Evolutionary conservation across 2,113 vertebrate species (phyloP).

Genomic region (Phasianus colchicus): DNA sequence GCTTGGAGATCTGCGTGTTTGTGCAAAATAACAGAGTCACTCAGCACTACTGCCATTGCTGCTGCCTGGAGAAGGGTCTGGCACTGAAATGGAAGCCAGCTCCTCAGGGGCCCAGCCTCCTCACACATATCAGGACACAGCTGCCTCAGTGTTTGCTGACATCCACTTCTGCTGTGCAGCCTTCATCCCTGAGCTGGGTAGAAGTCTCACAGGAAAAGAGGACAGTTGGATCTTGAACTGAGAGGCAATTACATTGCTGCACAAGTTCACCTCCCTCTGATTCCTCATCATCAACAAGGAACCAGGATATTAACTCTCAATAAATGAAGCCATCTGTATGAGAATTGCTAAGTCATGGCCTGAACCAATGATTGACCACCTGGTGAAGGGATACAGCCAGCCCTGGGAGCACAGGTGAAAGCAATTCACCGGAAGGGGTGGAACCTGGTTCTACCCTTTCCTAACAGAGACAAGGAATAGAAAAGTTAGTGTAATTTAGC

Average conservation of each 20-base stretch:
- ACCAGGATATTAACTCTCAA: conserved; percentile 23
- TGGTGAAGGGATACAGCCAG: too few relatives aligned
- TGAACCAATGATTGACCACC: too few relatives aligned
- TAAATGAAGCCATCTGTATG: not conserved
- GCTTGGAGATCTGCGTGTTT: not conserved
- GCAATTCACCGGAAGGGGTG: too few relatives aligned
- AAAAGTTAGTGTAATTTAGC: not conserved
- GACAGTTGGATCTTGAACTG: not conserved
- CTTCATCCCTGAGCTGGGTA: accelerated
- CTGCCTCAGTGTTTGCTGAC: not conserved
- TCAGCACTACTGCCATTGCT: not conserved
- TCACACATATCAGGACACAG: not conserved
- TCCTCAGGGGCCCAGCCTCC: not conserved
- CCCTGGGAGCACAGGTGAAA: too few relatives aligned
- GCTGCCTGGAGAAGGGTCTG: not conserved
- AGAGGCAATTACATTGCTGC: not conserved
- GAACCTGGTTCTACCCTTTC: too few relatives aligned
- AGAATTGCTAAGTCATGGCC: too few relatives aligned
- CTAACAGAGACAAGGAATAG: not conserved
- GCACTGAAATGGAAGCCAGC: not conserved
- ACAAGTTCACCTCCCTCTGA: conserved; percentile 13
- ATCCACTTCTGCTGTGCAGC: not conserved
- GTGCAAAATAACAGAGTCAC: not conserved
- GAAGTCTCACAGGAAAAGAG: not conserved
- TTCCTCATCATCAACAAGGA: not conserved